A percentile compares a stretch with the other conserved stretches of the same genome.
phyloP scores from a whole-genome alignment of 2,113 vertebrate species.

The Glaucidium brasilianum region DNA sequence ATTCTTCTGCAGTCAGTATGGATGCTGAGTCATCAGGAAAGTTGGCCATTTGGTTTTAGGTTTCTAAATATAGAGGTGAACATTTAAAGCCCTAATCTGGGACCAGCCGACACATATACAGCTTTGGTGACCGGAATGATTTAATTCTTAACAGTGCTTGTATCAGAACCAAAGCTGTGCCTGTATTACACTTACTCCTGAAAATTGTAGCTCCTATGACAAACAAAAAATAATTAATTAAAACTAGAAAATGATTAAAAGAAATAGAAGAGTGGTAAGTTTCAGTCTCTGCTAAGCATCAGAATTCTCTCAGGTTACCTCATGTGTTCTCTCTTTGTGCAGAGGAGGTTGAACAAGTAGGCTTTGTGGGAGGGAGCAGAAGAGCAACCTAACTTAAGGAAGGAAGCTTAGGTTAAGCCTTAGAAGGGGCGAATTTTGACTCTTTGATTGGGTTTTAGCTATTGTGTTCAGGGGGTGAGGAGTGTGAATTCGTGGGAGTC shows the following conservation, averaged over 20 bases:
- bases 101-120: not conserved
- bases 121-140: not conserved
- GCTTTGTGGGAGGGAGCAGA: not conserved
- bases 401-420: not conserved
- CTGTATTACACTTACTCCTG: not conserved
- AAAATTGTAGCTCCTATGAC: not conserved
- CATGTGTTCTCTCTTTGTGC: not conserved
- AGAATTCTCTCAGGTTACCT: not conserved
- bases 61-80: constrained; percentile 54
- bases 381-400: not conserved
- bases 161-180: not conserved
- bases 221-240: not conserved
- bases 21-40: constrained; percentile 50
- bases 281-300: not conserved
- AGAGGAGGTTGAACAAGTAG: not conserved
- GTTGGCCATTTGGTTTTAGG: constrained; percentile 21
- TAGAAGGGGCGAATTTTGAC: not conserved
- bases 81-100: constrained; percentile 8
- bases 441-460: not conserved
- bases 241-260: not conserved
- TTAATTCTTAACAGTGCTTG: not conserved
- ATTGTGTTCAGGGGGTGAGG: not conserved
- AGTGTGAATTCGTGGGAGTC: not conserved
- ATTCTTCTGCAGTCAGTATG: constrained; percentile 25
- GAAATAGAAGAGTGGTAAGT: not conserved